phyloP scores from a whole-genome alignment of 92 coral and sea anemone species.

The Heliopora coerulea region DNA sequence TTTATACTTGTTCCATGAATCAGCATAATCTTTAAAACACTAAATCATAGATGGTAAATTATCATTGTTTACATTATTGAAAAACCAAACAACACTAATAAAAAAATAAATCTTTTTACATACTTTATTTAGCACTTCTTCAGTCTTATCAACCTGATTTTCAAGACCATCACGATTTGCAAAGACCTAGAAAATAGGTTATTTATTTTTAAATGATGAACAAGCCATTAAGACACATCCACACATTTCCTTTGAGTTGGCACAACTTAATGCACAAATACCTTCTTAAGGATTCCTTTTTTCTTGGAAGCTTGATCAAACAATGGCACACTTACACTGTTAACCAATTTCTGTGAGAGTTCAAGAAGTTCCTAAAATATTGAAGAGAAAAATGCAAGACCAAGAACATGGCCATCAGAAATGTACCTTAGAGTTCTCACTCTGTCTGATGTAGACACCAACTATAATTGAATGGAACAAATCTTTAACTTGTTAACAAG shows the following conservation, averaged over 20 bases:
- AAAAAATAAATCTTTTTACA: neutral
- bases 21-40: slow-evolving; percentile 81
- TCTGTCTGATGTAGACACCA: no score
- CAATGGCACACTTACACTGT: slow-evolving; percentile 62
- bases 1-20: slow-evolving; percentile 56
- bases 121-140: slow-evolving; percentile 85
- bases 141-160: slow-evolving; percentile 76
- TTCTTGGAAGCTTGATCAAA: slow-evolving; percentile 78
- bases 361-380: slow-evolving; percentile 71
- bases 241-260: no score
- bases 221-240: no score
- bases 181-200: slow-evolving; percentile 68
- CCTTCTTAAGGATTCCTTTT: slow-evolving; percentile 78
- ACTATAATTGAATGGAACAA: no score
- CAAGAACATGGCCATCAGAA: no score
- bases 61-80: neutral
- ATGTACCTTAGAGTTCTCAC: no score
- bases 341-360: slow-evolving; percentile 62
- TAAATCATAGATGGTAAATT: slow-evolving; percentile 11
- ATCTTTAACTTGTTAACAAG: no score
- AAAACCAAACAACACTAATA: neutral
- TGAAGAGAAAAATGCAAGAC: neutral
- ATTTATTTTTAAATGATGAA: no score
- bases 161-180: slow-evolving; percentile 79
- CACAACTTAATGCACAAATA: no score